Evolutionary conservation across 2,888 invertebrate species (phyloP).

Genomic region (Dicyrtoma fusca): DNA sequence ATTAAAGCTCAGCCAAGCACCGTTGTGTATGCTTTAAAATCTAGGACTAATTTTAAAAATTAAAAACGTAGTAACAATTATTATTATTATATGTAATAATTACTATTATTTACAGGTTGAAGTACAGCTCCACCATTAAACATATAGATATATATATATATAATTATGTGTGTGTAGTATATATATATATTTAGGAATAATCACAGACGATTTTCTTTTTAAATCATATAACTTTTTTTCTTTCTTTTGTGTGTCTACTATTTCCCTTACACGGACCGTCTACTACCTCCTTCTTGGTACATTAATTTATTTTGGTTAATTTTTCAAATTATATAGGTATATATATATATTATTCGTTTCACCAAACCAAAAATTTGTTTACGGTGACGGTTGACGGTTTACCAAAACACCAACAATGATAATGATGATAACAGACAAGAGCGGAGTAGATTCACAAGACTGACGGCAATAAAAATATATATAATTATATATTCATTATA

Average conservation of each 20-base stretch:
- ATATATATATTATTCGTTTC: neutral
- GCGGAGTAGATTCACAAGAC: neutral
- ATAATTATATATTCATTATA: neutral
- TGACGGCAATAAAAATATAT: neutral
- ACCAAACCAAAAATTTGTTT: neutral
- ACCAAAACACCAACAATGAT: too few relatives aligned
- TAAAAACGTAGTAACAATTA: too few relatives aligned
- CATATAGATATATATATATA: neutral
- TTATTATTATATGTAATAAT: neutral
- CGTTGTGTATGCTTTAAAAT: neutral
- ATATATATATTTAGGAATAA: slow-evolving; percentile 1
- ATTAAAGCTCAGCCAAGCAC: slow-evolving; percentile 17
- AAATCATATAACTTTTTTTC: neutral
- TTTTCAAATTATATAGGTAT: neutral
- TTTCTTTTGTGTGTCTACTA: neutral
- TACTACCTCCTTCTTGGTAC: too few relatives aligned
- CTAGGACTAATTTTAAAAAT: neutral
- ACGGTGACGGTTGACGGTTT: too few relatives aligned
- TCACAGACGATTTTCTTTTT: slow-evolving; percentile 14
- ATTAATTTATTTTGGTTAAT: slow-evolving; percentile 3
- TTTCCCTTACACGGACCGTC: neutral
- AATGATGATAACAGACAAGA: too few relatives aligned
- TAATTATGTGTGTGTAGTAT: too few relatives aligned
- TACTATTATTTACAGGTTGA: neutral
- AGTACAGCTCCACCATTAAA: slow-evolving; percentile 17